Base-by-base conservation (phyloP, 2,888 invertebrate species). In the Cephus sareptanus region DNA sequence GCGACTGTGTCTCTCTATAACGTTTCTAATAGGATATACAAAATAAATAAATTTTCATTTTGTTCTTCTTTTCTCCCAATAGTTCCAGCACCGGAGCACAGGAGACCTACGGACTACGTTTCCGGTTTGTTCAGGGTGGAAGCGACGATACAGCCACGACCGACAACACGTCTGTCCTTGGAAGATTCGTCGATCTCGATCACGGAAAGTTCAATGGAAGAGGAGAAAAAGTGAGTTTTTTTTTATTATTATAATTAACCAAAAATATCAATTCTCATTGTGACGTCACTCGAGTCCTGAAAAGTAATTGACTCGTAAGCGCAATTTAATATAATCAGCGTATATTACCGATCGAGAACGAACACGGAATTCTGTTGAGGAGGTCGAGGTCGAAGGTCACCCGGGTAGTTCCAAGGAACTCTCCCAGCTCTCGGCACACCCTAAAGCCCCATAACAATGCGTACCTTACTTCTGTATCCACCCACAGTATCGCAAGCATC, bases 91-190 rank as follows among this genome's bases (percentile, higher is more conserved):
- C 94, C 94, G 69, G 94, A 94, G 86, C 94, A 94, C 87, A 95
- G 95, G 89, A 94, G 94, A 85, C 93, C 94, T 73, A 94, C 94
- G 82, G 95, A 95, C 90, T 96, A 95, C 89, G 94, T 96, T 85
- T 92, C 93, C 84, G 95, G 95, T 76, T 90, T 95, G 81, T 95
- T 95, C 90, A 93, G 93, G 86, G 92, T 94, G 81, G 94, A 94
- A 85, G 92, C 93, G 75, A 92, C 92, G 56, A 90, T 93, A 76
- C 92, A 92, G 83, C 92, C 93, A 30, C 91, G 93, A 86, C 91
- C 92, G 35, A 88, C 91, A 82, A 87, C 87, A 75, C 87, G 87
- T 80, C 82, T 89, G 74, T 89, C 88, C 77, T 83, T 89, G 79
- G 89, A 89, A 71, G 89, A 89, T 76, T 84, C 88, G 77, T 82